phyloP scores from a whole-genome alignment of 2,888 invertebrate genomes.

The Allygus modestus region DNA sequence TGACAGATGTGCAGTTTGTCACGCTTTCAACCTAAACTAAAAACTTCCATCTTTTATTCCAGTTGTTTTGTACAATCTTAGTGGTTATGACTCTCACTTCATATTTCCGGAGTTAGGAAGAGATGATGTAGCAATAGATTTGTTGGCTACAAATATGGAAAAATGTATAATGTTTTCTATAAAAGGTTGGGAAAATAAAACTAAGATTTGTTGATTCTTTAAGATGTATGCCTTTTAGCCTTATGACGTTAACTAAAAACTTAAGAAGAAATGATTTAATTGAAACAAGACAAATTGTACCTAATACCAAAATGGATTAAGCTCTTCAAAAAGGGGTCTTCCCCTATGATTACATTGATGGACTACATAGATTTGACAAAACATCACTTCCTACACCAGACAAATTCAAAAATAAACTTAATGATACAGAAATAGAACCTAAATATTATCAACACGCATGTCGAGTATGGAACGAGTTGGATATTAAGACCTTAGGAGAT shows the following conservation, averaged over 20 bases:
- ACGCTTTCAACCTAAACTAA: slow-evolving; percentile 41
- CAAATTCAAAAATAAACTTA: slow-evolving; percentile 69
- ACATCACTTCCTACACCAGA: slow-evolving; percentile 68
- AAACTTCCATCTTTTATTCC: slow-evolving; percentile 34
- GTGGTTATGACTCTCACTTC: slow-evolving; percentile 47
- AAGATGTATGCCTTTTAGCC: slow-evolving; percentile 7
- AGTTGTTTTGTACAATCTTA: slow-evolving; percentile 12
- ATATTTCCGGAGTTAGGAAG: slow-evolving; percentile 15
- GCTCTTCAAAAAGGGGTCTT: slow-evolving; percentile 62
- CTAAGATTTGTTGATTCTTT: slow-evolving; percentile 30
- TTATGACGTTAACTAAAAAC: slow-evolving; percentile 10
- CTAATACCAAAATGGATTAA: background rate
- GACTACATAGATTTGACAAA: slow-evolving; percentile 58
- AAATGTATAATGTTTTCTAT: slow-evolving; percentile 30
- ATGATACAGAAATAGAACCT: slow-evolving; percentile 67
- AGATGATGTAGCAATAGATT: background rate
- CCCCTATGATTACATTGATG: slow-evolving; percentile 69
- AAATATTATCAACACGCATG: slow-evolving; percentile 72
- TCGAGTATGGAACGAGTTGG: slow-evolving; percentile 72
- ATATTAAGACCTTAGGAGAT: slow-evolving; percentile 71
- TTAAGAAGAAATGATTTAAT: background rate
- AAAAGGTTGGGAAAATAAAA: slow-evolving; percentile 23
- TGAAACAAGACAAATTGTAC: slow-evolving; percentile 8
- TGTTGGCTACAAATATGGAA: slow-evolving; percentile 27
- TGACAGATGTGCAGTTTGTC: slow-evolving; percentile 37